These are phyloP conservation scores for Podarcis lilfordi DNA, from an alignment of 2,797 vertebrate genomes.

Conservation along the genomic window DNA sequence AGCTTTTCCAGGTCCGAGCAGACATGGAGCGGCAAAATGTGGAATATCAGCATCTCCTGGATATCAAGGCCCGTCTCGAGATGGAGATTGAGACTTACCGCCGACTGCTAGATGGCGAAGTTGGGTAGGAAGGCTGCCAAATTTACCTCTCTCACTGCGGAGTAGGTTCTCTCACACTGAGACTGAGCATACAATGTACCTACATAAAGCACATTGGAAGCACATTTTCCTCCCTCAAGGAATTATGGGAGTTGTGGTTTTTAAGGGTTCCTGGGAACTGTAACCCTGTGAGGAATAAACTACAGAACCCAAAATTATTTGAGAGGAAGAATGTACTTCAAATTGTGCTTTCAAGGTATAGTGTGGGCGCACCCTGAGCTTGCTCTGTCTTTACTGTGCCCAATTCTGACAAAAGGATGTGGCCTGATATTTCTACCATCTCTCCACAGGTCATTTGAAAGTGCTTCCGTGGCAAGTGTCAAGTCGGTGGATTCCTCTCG, in stretches of 20 bases:
- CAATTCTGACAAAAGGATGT: too few species aligned
- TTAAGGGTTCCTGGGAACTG: too few species aligned
- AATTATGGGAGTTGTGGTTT: too few species aligned
- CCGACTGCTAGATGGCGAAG: constrained; percentile 78
- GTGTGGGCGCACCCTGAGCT: too few species aligned
- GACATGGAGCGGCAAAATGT: constrained; percentile 76
- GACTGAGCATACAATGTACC: too few species aligned
- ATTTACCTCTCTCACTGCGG: background rate
- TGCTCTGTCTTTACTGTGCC: background rate
- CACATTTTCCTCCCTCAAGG: too few species aligned
- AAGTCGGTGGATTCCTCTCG: constrained; percentile 74
- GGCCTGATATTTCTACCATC: constrained; percentile 33
- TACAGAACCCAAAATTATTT: too few species aligned
- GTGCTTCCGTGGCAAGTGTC: constrained; percentile 55
- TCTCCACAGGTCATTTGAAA: constrained; percentile 69
- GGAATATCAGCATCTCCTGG: constrained; percentile 76
- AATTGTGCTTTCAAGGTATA: too few species aligned
- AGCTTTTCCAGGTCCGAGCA: constrained; percentile 77
- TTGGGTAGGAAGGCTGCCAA: constrained; percentile 51
- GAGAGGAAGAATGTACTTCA: too few species aligned
- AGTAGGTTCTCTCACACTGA: background rate
- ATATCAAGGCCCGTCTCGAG: constrained; percentile 80
- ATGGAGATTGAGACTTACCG: constrained; percentile 81
- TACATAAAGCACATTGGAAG: too few species aligned
- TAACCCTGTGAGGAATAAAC: too few species aligned